Conservation (phyloP, 2,888 invertebrate genomes). For the Scaptomyza cyrtandrae region DNA sequence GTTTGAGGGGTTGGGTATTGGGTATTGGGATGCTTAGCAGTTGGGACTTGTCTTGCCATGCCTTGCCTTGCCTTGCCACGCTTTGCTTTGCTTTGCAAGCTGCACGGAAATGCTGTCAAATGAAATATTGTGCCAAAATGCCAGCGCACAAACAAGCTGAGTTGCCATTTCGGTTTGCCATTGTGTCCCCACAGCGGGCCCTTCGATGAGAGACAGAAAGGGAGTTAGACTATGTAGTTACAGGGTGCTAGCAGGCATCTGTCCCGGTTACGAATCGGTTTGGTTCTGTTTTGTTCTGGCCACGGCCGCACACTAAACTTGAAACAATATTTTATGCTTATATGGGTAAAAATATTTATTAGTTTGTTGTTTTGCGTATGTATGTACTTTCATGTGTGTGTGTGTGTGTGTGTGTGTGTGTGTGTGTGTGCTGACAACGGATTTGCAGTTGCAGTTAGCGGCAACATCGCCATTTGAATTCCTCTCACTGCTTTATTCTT, state of each 20-base stretch:
- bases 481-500: slow-evolving; percentile 25
- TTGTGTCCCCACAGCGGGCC: slow-evolving; percentile 21
- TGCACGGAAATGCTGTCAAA: slow-evolving; percentile 61
- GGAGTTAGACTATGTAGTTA: background rate
- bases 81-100: background rate
- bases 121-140: slow-evolving; percentile 69
- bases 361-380: slow-evolving; percentile 62
- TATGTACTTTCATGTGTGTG: background rate
- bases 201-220: background rate
- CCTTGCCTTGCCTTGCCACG: background rate
- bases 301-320: slow-evolving; percentile 42
- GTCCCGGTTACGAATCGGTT: slow-evolving; percentile 13
- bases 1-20: background rate
- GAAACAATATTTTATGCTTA: slow-evolving; percentile 75
- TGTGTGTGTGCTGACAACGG: slow-evolving; percentile 23
- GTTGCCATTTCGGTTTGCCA: slow-evolving; percentile 49
- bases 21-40: slow-evolving; percentile 24
- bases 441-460: slow-evolving; percentile 47
- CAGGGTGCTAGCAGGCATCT: slow-evolving; percentile 20
- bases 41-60: slow-evolving; percentile 14
- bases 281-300: slow-evolving; percentile 15
- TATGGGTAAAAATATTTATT: slow-evolving; percentile 70
- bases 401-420: slow-evolving; percentile 11
- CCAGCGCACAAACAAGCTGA: slow-evolving; percentile 55
- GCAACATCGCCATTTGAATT: slow-evolving; percentile 44